Conservation (phyloP, 2,888 invertebrate species). For the Caradrina clavipalpis region DNA sequence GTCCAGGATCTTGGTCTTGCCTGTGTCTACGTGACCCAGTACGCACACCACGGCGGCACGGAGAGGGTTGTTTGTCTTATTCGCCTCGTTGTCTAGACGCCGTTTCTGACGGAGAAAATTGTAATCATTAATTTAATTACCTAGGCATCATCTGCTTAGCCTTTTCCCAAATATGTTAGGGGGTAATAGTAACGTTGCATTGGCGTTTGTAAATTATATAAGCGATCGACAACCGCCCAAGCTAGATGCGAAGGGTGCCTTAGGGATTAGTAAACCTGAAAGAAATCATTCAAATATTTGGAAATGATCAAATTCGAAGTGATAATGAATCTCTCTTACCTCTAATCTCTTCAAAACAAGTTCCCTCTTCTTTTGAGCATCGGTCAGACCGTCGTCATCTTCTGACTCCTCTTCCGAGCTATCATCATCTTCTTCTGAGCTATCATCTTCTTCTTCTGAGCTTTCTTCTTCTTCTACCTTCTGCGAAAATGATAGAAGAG, state of each 20-base stretch:
- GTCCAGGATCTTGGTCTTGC: slow-evolving; percentile 99
- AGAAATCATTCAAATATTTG: too few species aligned
- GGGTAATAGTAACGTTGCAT: neutral
- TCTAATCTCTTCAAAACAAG: slow-evolving; percentile 94
- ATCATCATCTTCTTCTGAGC: slow-evolving; percentile 86
- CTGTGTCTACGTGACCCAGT: slow-evolving; percentile 99
- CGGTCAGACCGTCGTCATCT: slow-evolving; percentile 93
- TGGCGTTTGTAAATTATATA: neutral
- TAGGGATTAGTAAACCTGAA: too few species aligned
- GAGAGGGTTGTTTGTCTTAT: slow-evolving; percentile 89
- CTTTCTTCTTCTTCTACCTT: slow-evolving; percentile 87
- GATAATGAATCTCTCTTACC: slow-evolving; percentile 70
- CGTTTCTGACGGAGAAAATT: slow-evolving; percentile 79
- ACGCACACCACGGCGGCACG: slow-evolving; percentile 99
- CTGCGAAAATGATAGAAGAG: slow-evolving; percentile 62
- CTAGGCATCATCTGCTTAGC: too few species aligned
- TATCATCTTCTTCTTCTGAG: slow-evolving; percentile 81
- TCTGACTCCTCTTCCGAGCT: slow-evolving; percentile 92
- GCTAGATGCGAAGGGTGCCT: neutral
- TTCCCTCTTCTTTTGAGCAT: slow-evolving; percentile 94
- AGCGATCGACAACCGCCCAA: too few species aligned
- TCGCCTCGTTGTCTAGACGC: slow-evolving; percentile 86
- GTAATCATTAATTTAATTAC: too few species aligned
- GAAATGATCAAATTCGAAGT: neutral
- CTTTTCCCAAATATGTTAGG: too few species aligned